Evolutionary conservation across 2,888 invertebrate species (phyloP).

Genomic region (Philereme transversata): DNA sequence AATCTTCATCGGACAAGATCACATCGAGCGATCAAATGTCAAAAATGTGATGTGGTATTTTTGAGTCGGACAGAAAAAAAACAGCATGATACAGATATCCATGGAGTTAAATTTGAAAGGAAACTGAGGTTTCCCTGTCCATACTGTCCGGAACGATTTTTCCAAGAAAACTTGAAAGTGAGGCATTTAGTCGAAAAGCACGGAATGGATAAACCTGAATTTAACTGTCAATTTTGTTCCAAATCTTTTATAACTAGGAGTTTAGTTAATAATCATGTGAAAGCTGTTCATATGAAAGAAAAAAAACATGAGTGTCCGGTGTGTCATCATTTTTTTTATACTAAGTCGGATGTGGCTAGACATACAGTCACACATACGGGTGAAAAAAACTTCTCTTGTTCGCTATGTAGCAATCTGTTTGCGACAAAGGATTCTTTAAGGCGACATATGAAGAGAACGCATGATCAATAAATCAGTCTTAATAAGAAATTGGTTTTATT

Average conservation of each 20-base stretch:
- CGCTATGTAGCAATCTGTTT: slow-evolving; percentile 58
- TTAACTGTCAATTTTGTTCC: slow-evolving; percentile 58
- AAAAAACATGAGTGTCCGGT: slow-evolving; percentile 66
- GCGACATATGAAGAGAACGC: slow-evolving; percentile 64
- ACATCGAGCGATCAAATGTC: slow-evolving; percentile 56
- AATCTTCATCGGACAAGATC: slow-evolving; percentile 65
- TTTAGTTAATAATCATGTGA: slow-evolving; percentile 67
- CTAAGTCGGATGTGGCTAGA: slow-evolving; percentile 62
- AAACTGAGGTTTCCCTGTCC: slow-evolving; percentile 63
- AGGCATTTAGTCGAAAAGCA: slow-evolving; percentile 60
- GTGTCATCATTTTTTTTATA: slow-evolving; percentile 68
- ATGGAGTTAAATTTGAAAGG: slow-evolving; percentile 46
- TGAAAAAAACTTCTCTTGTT: slow-evolving; percentile 62
- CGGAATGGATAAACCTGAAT: slow-evolving; percentile 59
- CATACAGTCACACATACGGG: slow-evolving; percentile 69
- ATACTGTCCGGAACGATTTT: slow-evolving; percentile 60
- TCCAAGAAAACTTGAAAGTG: slow-evolving; percentile 58
- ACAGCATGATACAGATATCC: slow-evolving; percentile 39
- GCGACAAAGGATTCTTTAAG: slow-evolving; percentile 69
- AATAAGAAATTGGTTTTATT: too few species aligned
- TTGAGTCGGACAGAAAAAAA: slow-evolving; percentile 42
- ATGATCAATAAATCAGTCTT: slow-evolving; percentile 30
- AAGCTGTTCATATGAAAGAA: slow-evolving; percentile 70
- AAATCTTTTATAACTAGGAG: slow-evolving; percentile 68
- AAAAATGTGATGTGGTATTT: slow-evolving; percentile 55